Base-by-base conservation (phyloP, 2,797 vertebrate genomes). In the Gymnocypris eckloni region DNA sequence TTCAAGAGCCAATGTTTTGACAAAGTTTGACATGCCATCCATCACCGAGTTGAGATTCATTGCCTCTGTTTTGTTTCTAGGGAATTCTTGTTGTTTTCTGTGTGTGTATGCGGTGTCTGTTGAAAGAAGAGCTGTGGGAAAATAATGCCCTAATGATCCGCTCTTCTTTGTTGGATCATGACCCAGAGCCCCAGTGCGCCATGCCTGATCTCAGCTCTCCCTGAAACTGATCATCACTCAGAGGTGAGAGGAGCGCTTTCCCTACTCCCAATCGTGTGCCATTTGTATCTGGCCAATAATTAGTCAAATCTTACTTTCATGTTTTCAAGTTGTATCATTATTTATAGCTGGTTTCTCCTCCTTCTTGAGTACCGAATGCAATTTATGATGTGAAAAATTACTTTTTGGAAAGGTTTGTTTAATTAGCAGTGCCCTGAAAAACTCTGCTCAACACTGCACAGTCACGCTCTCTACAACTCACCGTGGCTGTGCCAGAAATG, bases 141-240 rank as follows among this genome's bases (percentile, higher is more conserved):
- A 91, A 88, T 48, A 13, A 71, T 90, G 90, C 88, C 91, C 91
- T 92, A 61, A 91, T 93, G 89, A 93, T 90, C 91, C 85, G 69
- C 20, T 80, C 83, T 84, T 39, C 87, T 72, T 69, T 87, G 88
- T 83, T 72, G 66, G 79, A 70, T 76, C 52, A 33, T 64, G 82
- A 69, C 84, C 86, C 59, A 45, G 66, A 75, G 75, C 79, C 92
- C 82, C 82, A 37, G 87, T 89, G 89, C 86, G 41, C 61, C 71
- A 75, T 37, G 79, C 86, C 88, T 86, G 87, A 92, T 90, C 88
- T 91, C 75, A 61, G 71, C 76, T 70, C 69, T 71, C 12, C 11
- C 87, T 39, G 61, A 84, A 78, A 70, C 12, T 10, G 72, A 77
- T 84, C 56, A 66, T 76, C 20, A 11, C 56, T 84, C 22, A 15